phyloP scores from a whole-genome alignment of 2,797 vertebrate genomes.

The Falco rusticolus region DNA sequence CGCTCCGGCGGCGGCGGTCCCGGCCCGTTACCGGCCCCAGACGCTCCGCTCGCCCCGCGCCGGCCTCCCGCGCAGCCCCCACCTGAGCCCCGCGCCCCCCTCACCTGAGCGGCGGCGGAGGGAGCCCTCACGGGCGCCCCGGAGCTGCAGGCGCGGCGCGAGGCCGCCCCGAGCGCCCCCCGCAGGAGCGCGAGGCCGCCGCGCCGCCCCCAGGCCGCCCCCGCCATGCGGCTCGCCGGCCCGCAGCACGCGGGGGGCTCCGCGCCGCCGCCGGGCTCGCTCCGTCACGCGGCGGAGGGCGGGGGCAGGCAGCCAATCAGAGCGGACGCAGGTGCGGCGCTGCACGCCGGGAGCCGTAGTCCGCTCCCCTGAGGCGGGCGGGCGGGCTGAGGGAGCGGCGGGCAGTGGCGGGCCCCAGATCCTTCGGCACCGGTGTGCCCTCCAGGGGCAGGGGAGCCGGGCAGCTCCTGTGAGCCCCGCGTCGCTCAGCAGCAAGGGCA shows the following conservation, averaged over 20 bases:
- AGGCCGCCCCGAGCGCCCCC: neutral
- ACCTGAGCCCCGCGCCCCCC: neutral
- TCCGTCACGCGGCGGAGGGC: neutral
- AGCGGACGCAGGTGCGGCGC: neutral
- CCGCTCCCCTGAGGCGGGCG: rapidly evolving
- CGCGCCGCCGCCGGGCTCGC: neutral
- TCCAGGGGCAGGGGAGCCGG: rapidly evolving
- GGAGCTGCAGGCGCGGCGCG: neutral
- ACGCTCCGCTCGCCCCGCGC: neutral
- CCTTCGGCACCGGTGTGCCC: rapidly evolving
- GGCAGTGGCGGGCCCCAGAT: rapidly evolving
- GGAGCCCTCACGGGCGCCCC: neutral
- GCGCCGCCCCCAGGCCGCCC: neutral
- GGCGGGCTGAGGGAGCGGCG: rapidly evolving
- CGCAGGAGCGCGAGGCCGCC: neutral
- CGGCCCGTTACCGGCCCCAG: neutral
- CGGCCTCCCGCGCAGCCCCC: too few relatives aligned
- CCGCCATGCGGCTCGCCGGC: neutral
- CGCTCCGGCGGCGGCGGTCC: too few relatives aligned
- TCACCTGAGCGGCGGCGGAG: slow-evolving; percentile 5
- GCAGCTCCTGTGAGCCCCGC: neutral
- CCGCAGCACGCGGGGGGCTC: neutral
- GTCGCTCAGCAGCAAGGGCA: neutral
- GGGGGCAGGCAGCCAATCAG: neutral
- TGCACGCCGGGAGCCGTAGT: slow-evolving; percentile 59